A percentile compares a stretch with the other conserved stretches of the same genome.
These are phyloP conservation scores for Trissonchulus latispiculum DNA, from an alignment of 2,888 invertebrate genomes.

Conservation along the genomic window DNA sequence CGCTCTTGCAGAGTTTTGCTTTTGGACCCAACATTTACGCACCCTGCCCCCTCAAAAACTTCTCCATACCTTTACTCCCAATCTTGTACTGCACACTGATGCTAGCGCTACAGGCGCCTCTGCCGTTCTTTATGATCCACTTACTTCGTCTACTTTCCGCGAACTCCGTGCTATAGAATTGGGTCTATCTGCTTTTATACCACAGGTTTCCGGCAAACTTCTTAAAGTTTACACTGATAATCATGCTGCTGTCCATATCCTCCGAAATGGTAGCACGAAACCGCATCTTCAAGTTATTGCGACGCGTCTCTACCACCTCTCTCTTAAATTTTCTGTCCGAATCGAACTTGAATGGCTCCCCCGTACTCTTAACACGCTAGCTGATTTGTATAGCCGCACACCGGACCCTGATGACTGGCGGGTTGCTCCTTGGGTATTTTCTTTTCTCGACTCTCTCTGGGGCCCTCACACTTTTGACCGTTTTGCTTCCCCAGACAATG, in stretches of 20 bases:
- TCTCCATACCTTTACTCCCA: not conserved
- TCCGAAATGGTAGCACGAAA: not conserved
- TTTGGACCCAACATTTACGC: not conserved
- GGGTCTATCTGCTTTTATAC: not conserved
- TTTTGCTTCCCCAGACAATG: not conserved
- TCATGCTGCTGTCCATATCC: not conserved
- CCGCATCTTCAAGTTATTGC: slow-evolving; percentile 6
- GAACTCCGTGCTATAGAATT: not conserved
- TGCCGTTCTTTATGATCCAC: not conserved
- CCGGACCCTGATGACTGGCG: not conserved
- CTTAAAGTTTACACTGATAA: not conserved
- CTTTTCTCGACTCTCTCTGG: not conserved
- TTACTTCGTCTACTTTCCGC: not conserved
- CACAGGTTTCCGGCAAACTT: not conserved
- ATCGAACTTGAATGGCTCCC: slow-evolving; percentile 2
- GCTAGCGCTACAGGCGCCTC: not conserved
- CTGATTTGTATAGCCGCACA: not conserved
- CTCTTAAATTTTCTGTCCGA: not conserved
- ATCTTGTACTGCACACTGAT: not conserved
- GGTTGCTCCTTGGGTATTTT: not conserved
- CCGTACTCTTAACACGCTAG: not conserved
- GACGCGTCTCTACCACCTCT: not conserved
- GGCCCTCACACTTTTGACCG: not conserved
- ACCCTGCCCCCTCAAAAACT: not conserved
- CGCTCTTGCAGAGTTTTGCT: not conserved